Evolutionary conservation across 2,113 vertebrate species (phyloP), one percentile per base, ranked within the genome.

Genomic region (Triplophysa rosa): DNA sequence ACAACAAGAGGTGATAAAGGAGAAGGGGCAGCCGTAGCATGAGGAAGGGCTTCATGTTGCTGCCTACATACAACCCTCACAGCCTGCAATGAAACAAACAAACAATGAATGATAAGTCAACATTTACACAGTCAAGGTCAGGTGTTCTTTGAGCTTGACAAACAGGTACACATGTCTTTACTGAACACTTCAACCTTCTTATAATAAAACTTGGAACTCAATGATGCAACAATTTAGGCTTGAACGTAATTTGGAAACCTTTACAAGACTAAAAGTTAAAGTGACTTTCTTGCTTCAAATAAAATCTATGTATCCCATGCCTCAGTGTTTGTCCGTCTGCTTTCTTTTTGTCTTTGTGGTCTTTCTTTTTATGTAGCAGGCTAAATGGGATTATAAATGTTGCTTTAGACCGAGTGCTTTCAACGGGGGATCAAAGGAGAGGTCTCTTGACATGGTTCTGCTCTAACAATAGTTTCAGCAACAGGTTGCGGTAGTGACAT

Each of bases 11-110:
- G n/a, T 91, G 75, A 58, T 77, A 73, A 54, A 86, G 82, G 80
- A 92, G 70, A 63, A 93, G 85, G 12, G 69, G 49, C 49, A 74
- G 74, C 58, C 75, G 85, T 26, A 82, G 26, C 63, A 8, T 29
- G 24, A 90, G 82, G 56, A 91, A 80, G 54, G 85, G 85, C 86
- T 89, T 92, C 92, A 93, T 93, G 78, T 81, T 89, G 87, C 58
- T 72, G 82, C 74, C 61, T 71, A 78, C 72, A 84, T 64, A 72
- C 66, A 82, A 84, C 84, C 83, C 82, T 71, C 73, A 83, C 79
- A 69, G 45, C 87, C 91, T 91, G 71, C 83, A 88, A 89, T 0
- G 72, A 87, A 6, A 88, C 19, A 81, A 8, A 84, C 47, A 80
- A 12, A 79, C 37, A 67, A 19, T 17, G 42, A 87, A 24, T 81